Conservation (phyloP, 2,113 vertebrate genomes). For the Centropus bengalensis region DNA sequence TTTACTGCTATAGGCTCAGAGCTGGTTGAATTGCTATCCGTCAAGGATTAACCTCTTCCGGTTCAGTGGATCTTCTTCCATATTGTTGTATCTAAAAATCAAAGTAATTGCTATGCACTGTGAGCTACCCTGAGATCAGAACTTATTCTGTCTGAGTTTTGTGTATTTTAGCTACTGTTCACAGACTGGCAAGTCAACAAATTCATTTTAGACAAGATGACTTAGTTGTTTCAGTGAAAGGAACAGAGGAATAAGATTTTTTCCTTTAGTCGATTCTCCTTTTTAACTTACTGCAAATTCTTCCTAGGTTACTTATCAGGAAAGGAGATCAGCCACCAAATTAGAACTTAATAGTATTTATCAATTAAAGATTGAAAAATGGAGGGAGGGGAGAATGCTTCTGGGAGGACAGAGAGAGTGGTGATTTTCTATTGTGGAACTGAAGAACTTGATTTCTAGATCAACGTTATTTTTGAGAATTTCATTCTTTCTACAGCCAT, state of each 20-base stretch:
- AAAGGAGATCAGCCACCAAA: neutral
- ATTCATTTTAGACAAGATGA: neutral
- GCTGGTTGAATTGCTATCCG: neutral
- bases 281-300: neutral
- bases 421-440: neutral
- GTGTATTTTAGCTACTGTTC: neutral
- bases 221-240: neutral
- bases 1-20: neutral
- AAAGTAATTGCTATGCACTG: neutral
- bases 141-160: neutral
- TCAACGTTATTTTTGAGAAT: neutral
- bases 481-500: neutral
- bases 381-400: neutral
- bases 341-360: neutral
- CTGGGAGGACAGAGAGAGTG: neutral
- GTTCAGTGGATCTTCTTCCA: neutral
- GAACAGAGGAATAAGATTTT: neutral
- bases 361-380: neutral
- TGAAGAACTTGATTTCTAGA: constrained; percentile 18
- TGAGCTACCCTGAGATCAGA: neutral
- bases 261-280: neutral
- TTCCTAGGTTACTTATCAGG: neutral
- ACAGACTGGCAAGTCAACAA: neutral
- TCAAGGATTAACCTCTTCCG: constrained; percentile 5
- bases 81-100: neutral